phyloP scores from a whole-genome alignment of 1,140 invertebrate genomes.

The Cotesia chilonis region DNA sequence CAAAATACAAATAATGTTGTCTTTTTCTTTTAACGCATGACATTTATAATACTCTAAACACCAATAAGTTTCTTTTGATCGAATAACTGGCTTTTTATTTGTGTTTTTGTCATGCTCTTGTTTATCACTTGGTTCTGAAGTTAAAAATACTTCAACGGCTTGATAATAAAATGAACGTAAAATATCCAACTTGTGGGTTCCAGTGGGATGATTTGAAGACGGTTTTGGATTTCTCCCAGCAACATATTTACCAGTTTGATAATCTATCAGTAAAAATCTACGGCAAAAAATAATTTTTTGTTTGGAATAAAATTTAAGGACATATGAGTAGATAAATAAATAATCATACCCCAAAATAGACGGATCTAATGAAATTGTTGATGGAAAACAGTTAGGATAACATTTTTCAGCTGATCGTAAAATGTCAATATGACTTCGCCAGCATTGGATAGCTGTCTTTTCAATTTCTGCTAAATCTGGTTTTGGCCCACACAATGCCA shows the following conservation, averaged over 20 bases:
- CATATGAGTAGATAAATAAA: neutral
- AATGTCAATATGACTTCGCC: slow-evolving; percentile 75
- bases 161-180: slow-evolving; percentile 78
- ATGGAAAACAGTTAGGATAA: slow-evolving; percentile 73
- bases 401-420: slow-evolving; percentile 71
- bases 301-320: neutral
- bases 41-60: slow-evolving; percentile 87
- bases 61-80: slow-evolving; percentile 76
- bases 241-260: slow-evolving; percentile 72
- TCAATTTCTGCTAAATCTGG: slow-evolving; percentile 78
- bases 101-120: slow-evolving; percentile 40
- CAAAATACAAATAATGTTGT: slow-evolving; percentile 74
- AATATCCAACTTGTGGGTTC: slow-evolving; percentile 73
- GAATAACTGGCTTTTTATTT: slow-evolving; percentile 30
- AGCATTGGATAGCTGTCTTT: slow-evolving; percentile 75
- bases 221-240: slow-evolving; percentile 72
- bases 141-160: slow-evolving; percentile 65
- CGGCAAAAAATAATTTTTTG: slow-evolving; percentile 44
- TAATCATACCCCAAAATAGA: slow-evolving; percentile 72
- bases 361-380: slow-evolving; percentile 69
- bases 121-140: slow-evolving; percentile 39
- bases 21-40: slow-evolving; percentile 71
- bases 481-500: slow-evolving; percentile 80
- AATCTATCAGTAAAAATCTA: slow-evolving; percentile 77
- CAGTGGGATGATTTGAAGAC: slow-evolving; percentile 65